Evolutionary conservation across 2,113 vertebrate species (phyloP), one percentile per base, ranked within the genome.

Genomic region (Pachypanchax playfairii): DNA sequence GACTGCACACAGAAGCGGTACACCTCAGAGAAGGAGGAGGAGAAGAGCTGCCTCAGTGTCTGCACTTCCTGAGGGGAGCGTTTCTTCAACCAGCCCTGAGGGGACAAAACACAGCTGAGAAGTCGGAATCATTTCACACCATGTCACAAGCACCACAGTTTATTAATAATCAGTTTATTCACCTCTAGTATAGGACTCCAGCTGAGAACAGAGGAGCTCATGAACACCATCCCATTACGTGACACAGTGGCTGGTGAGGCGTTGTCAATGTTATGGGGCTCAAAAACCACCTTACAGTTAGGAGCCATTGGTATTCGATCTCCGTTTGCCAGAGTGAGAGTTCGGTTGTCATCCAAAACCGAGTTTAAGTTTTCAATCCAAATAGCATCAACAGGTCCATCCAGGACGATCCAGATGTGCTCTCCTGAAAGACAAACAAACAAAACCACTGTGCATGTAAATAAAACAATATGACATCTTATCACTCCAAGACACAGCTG

Each of bases 341-440:
- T 98, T 88, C 88, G 94, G 80, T 98, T 98, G 82, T 99, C 97
- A 66, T 99, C 97, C 82, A 99, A 87, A 55, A 99, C 96, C 0
- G 97, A 98, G 87, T 98, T 98, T 25, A 99, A 91, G 65, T 99
- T 99, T 87, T 99, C 96, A 75, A 99, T 98, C 97, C 97, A 99
- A 86, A 98, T 96, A 33, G 96, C 97, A 65, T 99, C 97, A 5
- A 99, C 96, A 10, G 97, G 97, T 36, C 97, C 97, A 86, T 99
- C 97, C 70, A 99, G 91, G 62, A 98, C 94, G 58, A 98, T 96
- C 97, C 97, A 98, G 65, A 98, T 93, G 67, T 98, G 94, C 28
- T 99, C 96, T 39, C 95, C 97, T 99, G 75, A 4, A 82, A 14
- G 11, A 47, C 0, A 42, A 57, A 29, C 6, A 11, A 5, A 4